These are phyloP conservation scores for Caenorhabditis doughertyi DNA, from an alignment of 2,888 invertebrate genomes.

Conservation along the genomic window DNA sequence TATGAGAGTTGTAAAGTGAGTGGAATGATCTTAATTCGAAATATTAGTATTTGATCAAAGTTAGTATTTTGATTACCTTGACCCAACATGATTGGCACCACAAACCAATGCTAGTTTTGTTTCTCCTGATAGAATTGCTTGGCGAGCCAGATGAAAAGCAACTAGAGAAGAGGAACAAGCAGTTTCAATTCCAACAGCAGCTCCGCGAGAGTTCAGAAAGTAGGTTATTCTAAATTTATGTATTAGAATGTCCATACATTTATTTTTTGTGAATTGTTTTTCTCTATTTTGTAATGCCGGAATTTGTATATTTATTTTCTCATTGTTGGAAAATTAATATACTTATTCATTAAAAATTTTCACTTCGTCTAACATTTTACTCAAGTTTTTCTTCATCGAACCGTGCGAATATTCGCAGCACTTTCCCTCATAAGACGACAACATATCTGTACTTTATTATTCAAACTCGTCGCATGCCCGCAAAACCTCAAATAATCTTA, in stretches of 20 bases:
- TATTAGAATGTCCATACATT: too few relatives aligned
- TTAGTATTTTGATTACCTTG: slow-evolving; percentile 37
- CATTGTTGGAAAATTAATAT: too few relatives aligned
- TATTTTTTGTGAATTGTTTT: too few relatives aligned
- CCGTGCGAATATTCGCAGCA: too few relatives aligned
- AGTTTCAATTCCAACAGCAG: slow-evolving; percentile 95
- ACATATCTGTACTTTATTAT: too few relatives aligned
- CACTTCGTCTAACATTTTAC: too few relatives aligned
- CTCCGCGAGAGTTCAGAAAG: slow-evolving; percentile 94
- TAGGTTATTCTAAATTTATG: slow-evolving; percentile 90
- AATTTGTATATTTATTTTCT: too few relatives aligned
- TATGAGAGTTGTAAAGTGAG: slow-evolving; percentile 78
- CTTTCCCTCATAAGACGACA: too few relatives aligned
- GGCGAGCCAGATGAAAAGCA: slow-evolving; percentile 77
- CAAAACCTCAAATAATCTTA: neutral
- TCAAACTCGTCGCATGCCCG: too few relatives aligned
- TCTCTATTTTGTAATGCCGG: too few relatives aligned
- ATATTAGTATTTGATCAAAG: neutral
- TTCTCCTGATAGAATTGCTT: slow-evolving; percentile 89
- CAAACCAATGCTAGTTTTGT: slow-evolving; percentile 86
- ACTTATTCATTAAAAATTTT: too few relatives aligned
- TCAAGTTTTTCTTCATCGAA: too few relatives aligned
- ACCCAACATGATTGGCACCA: slow-evolving; percentile 77
- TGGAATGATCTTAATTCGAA: slow-evolving; percentile 67
- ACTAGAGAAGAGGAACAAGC: slow-evolving; percentile 96